Base-by-base conservation (phyloP, 2,888 invertebrate species). In the Eudasyphora cyanicolor region DNA sequence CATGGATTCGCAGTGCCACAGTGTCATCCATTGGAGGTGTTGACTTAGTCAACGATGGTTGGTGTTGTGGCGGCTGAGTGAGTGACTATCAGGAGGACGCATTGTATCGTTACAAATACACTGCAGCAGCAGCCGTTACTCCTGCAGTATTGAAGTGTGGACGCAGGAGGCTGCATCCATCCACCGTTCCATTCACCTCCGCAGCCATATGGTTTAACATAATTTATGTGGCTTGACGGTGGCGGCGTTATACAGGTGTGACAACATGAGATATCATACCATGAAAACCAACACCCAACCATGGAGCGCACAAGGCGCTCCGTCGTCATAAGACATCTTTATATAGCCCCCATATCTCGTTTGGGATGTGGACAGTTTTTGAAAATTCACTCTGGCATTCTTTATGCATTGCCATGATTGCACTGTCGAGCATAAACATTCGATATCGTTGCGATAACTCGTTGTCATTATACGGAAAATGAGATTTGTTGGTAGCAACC, bases 171-270 rank as follows among this genome's bases (percentile, higher is more conserved):
- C 35, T 10, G n/a, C 24, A 57, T 5, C 7, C 24, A 54, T 14
- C 12, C 5, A 57, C 24, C 10, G 27, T 8, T 24, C 21, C 54
- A 54, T 8, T 5, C 21, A 21, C 12, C 12, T 6, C 6, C 57
- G 27, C 24, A 24, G 57, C 57, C 57, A 27, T 42, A 71, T 78
- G 71, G 10, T 69, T 78, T 78, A 78, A 75, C 29, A 60, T 45
- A 69, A 32, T 69, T 69, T 57, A 76, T 69, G 21, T 29, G 57
- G 38, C n/a, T 54, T 67, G 21, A 1, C 4, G 21, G 57, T 57
- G 12, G 27, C 21, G 69, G 76, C 69, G 51, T n/a, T n/a, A n/a
- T 60, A 79, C 79, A 82, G 82, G 79, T 82, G 82, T 82, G 82
- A 82, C 82, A 82, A 69, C 76, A 82, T 24, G 45, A 51, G 79